These are phyloP conservation scores for Drosophila formosana DNA, from an alignment of 2,888 invertebrate genomes.

Conservation along the genomic window DNA sequence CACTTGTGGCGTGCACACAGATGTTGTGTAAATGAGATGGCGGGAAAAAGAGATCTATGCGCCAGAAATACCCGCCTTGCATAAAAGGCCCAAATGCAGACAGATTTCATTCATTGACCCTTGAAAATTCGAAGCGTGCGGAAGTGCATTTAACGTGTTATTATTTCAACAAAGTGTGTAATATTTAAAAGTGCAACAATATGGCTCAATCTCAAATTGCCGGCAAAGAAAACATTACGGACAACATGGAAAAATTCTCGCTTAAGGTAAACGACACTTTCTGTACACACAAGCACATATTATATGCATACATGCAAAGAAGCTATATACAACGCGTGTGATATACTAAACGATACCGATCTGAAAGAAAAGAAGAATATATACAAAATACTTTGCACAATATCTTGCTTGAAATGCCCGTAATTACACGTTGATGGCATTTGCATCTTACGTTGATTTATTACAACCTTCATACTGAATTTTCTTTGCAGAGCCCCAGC, in stretches of 20 bases:
- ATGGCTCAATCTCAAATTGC: conserved; percentile 77
- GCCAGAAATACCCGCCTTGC: conserved; percentile 44
- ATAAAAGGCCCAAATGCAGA: conserved; percentile 44
- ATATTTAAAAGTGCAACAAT: conserved; percentile 10
- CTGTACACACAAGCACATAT: conserved; percentile 22
- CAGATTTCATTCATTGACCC: conserved; percentile 35
- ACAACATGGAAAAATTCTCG: conserved; percentile 84
- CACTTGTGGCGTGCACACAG: conserved; percentile 40
- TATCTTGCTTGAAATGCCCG: not conserved
- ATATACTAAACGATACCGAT: conserved; percentile 1
- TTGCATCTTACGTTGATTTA: not conserved
- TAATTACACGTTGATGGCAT: not conserved
- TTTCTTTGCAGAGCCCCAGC: conserved; percentile 82
- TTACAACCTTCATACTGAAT: not conserved
- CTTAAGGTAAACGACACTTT: conserved; percentile 81
- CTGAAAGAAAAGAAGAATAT: not conserved
- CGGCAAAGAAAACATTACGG: conserved; percentile 84
- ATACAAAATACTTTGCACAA: not conserved
- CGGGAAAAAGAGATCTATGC: conserved; percentile 59
- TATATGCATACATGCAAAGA: conserved; percentile 1
- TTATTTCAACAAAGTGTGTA: conserved; percentile 25
- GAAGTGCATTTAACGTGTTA: not conserved
- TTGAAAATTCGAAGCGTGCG: conserved; percentile 16
- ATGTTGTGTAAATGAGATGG: conserved; percentile 42
- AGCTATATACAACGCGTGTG: conserved; percentile 16